Conservation (phyloP, 2,797 vertebrate species). For the Austrolebias charrua region DNA sequence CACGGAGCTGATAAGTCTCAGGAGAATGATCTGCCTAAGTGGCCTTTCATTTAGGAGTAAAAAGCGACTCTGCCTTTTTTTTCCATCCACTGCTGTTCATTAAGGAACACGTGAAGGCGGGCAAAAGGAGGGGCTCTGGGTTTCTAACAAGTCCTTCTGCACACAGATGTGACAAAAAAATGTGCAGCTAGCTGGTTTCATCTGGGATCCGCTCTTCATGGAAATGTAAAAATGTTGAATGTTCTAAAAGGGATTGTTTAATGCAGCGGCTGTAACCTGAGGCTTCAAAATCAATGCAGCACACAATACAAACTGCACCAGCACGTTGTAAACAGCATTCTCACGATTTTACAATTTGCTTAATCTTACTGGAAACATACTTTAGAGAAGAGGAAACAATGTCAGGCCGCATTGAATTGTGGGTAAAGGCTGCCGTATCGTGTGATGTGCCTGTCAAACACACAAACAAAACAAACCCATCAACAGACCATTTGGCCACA, state of each 20-base stretch:
- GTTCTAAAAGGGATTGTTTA: conserved; percentile 11
- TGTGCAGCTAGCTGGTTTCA: conserved; percentile 42
- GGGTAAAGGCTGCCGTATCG: neutral
- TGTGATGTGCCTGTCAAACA: no score
- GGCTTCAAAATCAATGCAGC: conserved; percentile 17
- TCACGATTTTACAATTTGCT: conserved; percentile 2
- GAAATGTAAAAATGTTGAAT: neutral
- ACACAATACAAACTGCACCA: conserved; percentile 5
- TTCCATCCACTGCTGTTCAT: conserved; percentile 65
- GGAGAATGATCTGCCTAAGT: conserved; percentile 77
- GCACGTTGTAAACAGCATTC: conserved; percentile 17
- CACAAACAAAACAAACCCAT: neutral
- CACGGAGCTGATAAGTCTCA: conserved; percentile 71
- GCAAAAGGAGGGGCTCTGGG: conserved; percentile 48
- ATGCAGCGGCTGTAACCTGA: conserved; percentile 8
- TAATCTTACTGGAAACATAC: neutral
- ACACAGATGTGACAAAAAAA: conserved; percentile 52
- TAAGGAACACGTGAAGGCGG: conserved; percentile 69
- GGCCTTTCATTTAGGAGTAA: conserved; percentile 80
- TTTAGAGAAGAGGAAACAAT: neutral
- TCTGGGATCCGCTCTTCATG: conserved; percentile 10
- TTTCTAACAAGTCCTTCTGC: conserved; percentile 57
- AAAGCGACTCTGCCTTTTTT: conserved; percentile 71
- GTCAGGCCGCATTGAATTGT: neutral
- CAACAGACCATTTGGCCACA: neutral